Conservation (phyloP, 2,113 vertebrate species). For the Gobius niger region DNA sequence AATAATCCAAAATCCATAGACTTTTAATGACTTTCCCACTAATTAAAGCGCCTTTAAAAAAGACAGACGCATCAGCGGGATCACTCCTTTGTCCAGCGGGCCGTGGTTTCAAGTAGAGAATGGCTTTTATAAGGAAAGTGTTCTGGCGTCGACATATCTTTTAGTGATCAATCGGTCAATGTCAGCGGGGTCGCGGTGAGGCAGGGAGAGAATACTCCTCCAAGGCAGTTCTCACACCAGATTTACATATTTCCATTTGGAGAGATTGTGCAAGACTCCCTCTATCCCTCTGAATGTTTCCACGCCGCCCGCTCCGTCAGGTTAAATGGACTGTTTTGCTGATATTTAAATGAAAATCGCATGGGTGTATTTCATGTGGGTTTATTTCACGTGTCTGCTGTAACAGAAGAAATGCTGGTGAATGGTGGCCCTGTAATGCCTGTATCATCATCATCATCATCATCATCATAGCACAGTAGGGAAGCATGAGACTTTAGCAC, state of each 20-base stretch:
- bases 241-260: conserved; percentile 29
- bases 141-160: conserved; percentile 24
- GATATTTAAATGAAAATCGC: conserved; percentile 9
- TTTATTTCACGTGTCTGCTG: background rate
- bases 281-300: conserved; percentile 6
- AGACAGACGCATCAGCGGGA: conserved; percentile 40
- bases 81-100: conserved; percentile 51
- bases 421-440: background rate
- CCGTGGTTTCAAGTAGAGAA: conserved; percentile 58
- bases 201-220: conserved; percentile 43
- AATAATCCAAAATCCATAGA: conserved; percentile 75
- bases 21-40: conserved; percentile 79
- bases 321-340: conserved; percentile 6
- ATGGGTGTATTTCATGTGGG: background rate
- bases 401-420: background rate
- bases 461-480: background rate
- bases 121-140: conserved; percentile 42
- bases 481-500: conserved; percentile 45
- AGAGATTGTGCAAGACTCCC: conserved; percentile 8
- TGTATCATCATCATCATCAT: too few species aligned
- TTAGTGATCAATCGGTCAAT: conserved; percentile 52
- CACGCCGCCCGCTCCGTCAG: background rate
- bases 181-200: conserved; percentile 51
- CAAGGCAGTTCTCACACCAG: conserved; percentile 54
- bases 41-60: conserved; percentile 67